Evolutionary conservation across 1,140 invertebrate genomes (phyloP).

Genomic region (Pararge aegeria): DNA sequence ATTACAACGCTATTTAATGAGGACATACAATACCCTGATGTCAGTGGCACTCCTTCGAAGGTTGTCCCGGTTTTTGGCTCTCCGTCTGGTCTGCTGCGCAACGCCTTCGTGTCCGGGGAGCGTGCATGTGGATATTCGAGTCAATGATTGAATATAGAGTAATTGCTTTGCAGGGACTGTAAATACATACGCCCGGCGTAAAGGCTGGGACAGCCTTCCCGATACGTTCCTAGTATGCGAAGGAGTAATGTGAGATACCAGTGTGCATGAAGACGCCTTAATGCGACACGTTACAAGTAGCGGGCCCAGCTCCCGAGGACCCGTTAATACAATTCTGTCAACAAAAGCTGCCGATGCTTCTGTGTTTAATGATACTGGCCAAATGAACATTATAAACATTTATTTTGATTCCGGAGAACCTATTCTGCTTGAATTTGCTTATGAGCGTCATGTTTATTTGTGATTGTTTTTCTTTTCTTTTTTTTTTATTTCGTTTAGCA

Average conservation of each 20-base stretch:
- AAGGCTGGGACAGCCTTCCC: constrained; percentile 76
- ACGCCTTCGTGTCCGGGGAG: constrained; percentile 51
- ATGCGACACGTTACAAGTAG: constrained; percentile 13
- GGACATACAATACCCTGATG: constrained; percentile 47
- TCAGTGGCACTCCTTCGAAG: constrained; percentile 78
- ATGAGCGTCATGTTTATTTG: constrained; percentile 75
- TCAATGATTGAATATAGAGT: constrained; percentile 57
- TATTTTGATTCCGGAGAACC: constrained; percentile 80
- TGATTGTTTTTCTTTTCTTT: constrained; percentile 64
- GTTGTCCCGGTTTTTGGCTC: constrained; percentile 81
- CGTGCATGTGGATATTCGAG: constrained; percentile 63
- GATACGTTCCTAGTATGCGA: constrained; percentile 41
- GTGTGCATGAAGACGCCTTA: constrained; percentile 51
- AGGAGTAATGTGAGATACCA: constrained; percentile 49
- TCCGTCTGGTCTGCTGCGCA: constrained; percentile 59
- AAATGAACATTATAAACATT: constrained; percentile 64
- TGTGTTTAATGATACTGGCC: constrained; percentile 73
- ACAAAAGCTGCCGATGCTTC: constrained; percentile 57
- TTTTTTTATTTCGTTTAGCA: constrained; percentile 58
- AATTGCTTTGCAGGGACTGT: constrained; percentile 67
- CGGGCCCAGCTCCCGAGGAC: constrained; percentile 22
- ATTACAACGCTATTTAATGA: constrained; percentile 63
- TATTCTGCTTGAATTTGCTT: constrained; percentile 80
- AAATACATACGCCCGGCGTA: constrained; percentile 44
- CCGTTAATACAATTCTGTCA: constrained; percentile 16